Base-by-base conservation (phyloP, 2,888 invertebrate genomes). In the Timema cristinae region DNA sequence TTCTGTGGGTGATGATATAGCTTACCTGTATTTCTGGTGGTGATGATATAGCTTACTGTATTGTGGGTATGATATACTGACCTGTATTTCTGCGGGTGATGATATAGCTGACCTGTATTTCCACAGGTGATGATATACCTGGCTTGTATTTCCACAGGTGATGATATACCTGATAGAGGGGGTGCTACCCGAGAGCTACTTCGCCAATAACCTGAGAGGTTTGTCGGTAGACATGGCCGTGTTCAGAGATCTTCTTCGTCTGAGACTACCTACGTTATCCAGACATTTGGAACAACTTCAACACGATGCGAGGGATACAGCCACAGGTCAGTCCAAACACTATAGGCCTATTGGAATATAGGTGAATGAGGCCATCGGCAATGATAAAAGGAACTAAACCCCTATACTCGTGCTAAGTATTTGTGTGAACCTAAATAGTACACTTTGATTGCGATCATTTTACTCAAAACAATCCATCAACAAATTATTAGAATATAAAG, bases 211-310 rank as follows among this genome's bases (percentile, higher is more conserved):
- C 79, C 88, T 98, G 73, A 89, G 97, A 13, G 98, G 98, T 0
- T 84, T 98, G 16, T 97, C 97, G n/a, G 95, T 98, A 2, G 98
- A 98, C 82, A 98, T 98, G 98, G 97, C 97, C 0, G 98, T 98
- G 2, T 97, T 98, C 83, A 87, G 98, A 73, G 97, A 98, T 81
- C 86, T 98, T 51, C 86, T 98, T 75, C 87, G 92, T 69, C 84
- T 93, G 72, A 90, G 94, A 69, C 84, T 97, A 77, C 97, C 97
- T 0, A 89, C 90, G 68, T 85, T 98, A 71, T 95, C 97, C 8
- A 89, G 89, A 77, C 98, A 98, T 82, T 88, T 98, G 82, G 96
- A 97, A 80, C 87, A 90, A 74, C 86, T 98, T 74, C 98, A 98
- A 83, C 90, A 89, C 77, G 92, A 91, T 69, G 87, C 94, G 75